Percentiles rank a stretch among this genome's conserved stretches.
phyloP scores from a whole-genome alignment of 2,888 invertebrate species.

The Hyposoter dolosus region DNA sequence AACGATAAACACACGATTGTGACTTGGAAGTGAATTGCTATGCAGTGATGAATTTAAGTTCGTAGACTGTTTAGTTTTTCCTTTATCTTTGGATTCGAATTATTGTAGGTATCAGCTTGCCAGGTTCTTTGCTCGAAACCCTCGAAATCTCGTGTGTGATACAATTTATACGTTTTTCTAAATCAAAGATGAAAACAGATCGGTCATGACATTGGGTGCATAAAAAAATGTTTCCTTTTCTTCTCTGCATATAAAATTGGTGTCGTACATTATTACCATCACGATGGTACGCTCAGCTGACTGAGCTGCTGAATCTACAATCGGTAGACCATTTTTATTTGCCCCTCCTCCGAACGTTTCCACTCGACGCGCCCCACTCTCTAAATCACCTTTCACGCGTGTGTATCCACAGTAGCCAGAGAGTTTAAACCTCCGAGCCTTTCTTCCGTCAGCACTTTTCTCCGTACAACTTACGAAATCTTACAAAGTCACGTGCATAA shows the following conservation, averaged over 20 bases:
- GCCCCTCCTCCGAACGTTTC: conserved; percentile 3
- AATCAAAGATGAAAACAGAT: background rate
- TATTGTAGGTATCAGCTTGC: background rate
- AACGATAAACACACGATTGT: background rate
- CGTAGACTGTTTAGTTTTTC: background rate
- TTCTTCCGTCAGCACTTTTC: conserved; percentile 54
- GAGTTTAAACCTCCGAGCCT: conserved; percentile 28
- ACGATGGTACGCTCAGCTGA: conserved; percentile 33
- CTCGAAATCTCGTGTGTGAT: too few species aligned
- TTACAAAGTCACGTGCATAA: conserved; percentile 6
- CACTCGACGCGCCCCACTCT: background rate
- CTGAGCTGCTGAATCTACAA: conserved; percentile 31
- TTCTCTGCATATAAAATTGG: background rate
- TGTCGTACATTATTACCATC: background rate
- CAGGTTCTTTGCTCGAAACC: background rate
- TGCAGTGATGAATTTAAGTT: background rate
- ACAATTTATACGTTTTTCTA: background rate
- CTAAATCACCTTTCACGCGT: conserved; percentile 55
- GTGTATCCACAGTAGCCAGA: conserved; percentile 22
- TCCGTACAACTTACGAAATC: conserved; percentile 36
- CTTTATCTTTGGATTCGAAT: background rate
- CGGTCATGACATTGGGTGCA: background rate
- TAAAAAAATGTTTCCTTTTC: background rate
- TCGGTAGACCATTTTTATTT: conserved; percentile 35
- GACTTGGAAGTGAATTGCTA: background rate